Evolutionary conservation across 2,888 invertebrate genomes (phyloP).

Genomic region (Gymnoscelis rufifasciata): DNA sequence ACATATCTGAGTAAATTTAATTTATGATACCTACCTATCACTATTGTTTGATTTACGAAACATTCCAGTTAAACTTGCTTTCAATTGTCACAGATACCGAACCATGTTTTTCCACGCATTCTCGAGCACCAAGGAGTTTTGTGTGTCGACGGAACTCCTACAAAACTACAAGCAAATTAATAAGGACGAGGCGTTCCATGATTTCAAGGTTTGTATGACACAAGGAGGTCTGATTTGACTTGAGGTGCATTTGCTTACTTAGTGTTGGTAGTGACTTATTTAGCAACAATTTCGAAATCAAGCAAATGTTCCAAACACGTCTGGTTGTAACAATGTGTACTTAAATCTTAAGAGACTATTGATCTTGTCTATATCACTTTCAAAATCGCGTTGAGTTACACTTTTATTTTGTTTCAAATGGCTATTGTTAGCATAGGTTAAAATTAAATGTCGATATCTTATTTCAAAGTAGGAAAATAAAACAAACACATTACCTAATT

Average conservation of each 20-base stretch:
- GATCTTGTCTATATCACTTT: too few species aligned
- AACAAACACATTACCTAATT: too few species aligned
- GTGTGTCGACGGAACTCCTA: conserved; percentile 85
- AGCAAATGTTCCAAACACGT: conserved; percentile 1
- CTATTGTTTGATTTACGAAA: conserved; percentile 19
- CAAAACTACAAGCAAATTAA: conserved; percentile 85
- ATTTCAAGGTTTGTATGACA: conserved; percentile 85
- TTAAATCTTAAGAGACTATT: neutral
- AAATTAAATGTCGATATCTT: too few species aligned
- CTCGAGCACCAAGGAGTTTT: conserved; percentile 88
- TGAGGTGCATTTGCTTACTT: too few species aligned
- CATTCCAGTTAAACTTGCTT: conserved; percentile 10
- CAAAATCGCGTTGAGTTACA: too few species aligned
- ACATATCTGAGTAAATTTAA: conserved; percentile 18
- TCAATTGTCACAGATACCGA: conserved; percentile 71
- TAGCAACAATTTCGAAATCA: conserved; percentile 4
- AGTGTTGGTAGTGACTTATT: conserved; percentile 10
- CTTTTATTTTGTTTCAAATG: too few species aligned
- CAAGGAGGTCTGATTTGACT: too few species aligned
- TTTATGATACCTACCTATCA: neutral
- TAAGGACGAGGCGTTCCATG: conserved; percentile 82
- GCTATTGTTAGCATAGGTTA: too few species aligned
- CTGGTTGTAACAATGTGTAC: neutral
- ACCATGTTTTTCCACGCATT: conserved; percentile 90
- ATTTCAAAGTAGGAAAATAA: too few species aligned